Evolutionary conservation across 1,140 invertebrate species (phyloP).

Genomic region (Aporrectodea caliginosa): DNA sequence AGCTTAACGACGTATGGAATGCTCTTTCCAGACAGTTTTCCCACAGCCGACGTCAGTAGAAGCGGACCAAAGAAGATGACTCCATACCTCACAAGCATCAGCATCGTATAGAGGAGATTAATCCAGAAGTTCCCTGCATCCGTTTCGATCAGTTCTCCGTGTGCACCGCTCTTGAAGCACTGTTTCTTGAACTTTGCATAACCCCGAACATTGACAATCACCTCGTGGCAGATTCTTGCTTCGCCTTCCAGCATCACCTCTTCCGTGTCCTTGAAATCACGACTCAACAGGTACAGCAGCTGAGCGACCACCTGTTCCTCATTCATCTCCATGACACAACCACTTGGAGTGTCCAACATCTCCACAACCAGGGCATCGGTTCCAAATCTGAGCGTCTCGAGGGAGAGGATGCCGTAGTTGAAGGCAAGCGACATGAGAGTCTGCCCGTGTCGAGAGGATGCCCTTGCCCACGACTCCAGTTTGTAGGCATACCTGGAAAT

Average conservation of each 20-base stretch:
- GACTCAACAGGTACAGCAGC: constrained; percentile 41
- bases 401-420: constrained; percentile 50
- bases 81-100: constrained; percentile 44
- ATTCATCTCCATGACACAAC: constrained; percentile 44
- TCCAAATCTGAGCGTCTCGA: constrained; percentile 41
- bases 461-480: constrained; percentile 42
- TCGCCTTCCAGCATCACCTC: constrained; percentile 23
- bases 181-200: constrained; percentile 21
- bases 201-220: constrained; percentile 38
- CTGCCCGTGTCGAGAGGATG: constrained; percentile 45
- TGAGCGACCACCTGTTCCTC: constrained; percentile 36
- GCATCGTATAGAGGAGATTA: constrained; percentile 45
- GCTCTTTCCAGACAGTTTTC: constrained; percentile 23
- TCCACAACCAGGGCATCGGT: constrained; percentile 32
- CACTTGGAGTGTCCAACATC: constrained; percentile 40
- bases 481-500: constrained; percentile 16
- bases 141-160: not conserved
- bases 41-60: constrained; percentile 44
- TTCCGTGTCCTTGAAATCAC: constrained; percentile 36
- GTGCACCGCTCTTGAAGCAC: not conserved
- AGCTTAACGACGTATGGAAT: constrained; percentile 32
- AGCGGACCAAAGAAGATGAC: constrained; percentile 49
- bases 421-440: constrained; percentile 51
- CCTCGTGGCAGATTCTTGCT: constrained; percentile 43
- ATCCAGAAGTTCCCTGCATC: constrained; percentile 47